Base-by-base conservation (phyloP, 2,797 vertebrate species). In the Cottoperca gobio region DNA sequence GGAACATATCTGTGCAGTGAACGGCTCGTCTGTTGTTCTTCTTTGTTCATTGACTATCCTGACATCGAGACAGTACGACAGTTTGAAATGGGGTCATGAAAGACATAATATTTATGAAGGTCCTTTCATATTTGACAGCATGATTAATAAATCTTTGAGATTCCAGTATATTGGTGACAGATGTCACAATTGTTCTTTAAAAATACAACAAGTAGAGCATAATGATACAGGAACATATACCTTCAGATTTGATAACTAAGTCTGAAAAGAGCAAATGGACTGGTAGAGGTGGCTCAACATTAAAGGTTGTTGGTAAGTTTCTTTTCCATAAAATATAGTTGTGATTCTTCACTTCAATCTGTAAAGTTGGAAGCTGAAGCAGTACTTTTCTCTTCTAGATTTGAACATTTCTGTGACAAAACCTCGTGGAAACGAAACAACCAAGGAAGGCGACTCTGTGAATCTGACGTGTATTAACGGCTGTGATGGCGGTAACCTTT, bases 261-360 rank as follows among this genome's bases (percentile, higher is more conserved):
- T 9, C 1, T 9, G 33, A 31, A n/a, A 6, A 4, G 0, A 2
- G 2, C 14, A 66, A 3, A 4, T 16, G 3, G 8, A 21, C 16
- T 40, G 13, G 14, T 53, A 6, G 0, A 2, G 0, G 1, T 23
- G 28, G 33, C 26, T 17, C n/a, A 23, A 19, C 0, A 0, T 21
- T 83, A 33, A 60, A 19, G 2, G 60, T 94, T 91, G 0, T 88
- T 95, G 0, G 0, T 95, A 21, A 73, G 86, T 80, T 55, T 95
- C 19, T 55, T 23, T 59, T 33, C 40, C 6, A 13, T 23, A 6
- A 58, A 2, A 17, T 8, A 5, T 2, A 40, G 17, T 16, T 67
- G 10, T 67, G 10, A 26, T 13, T 52, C 14, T 26, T 31, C 17
- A 14, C 4, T 53, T 21, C 1, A 55, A 49, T 11, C 8, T 24